Base-by-base conservation (phyloP, 2,113 vertebrate genomes). In the Oryzias melastigma region DNA sequence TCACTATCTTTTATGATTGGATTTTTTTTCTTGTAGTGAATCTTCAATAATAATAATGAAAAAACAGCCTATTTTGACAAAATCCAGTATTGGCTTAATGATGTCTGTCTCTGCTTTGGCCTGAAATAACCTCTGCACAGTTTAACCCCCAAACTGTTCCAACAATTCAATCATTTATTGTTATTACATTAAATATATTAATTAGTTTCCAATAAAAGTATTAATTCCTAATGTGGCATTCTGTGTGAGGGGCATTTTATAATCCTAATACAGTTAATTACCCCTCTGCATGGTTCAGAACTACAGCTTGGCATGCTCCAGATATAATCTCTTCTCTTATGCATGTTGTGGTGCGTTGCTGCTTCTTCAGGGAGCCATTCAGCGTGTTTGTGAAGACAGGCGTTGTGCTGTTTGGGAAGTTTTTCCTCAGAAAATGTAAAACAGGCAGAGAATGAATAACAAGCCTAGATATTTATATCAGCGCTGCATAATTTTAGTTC, bases 401-500 rank as follows among this genome's bases (percentile, higher is more conserved):
- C 76, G 18, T 29, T 5, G 12, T 51, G 17, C 57, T 10, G 15
- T 58, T 51, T 53, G n/a, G 42, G 52, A 80, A 65, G 65, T 69
- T 76, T 73, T 72, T 78, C 47, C 55, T 63, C 52, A 52, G 68
- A 50, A 78, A 83, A 80, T 86, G 82, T 68, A 71, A 84, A 82
- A 62, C 58, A 70, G 65, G 71, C 72, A 62, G 78, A 65, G 25
- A 62, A 54, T 1, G 29, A 72, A 85, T 78, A 88, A 88, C 76
- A 84, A 75, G 74, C 55, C 14, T 19, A 22, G 74, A 73, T 89
- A 86, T 89, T 89, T 89, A 83, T 88, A 88, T 80, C 86, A 80
- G 58, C 13, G 49, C 75, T 70, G 80, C 70, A 77, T 82, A 80
- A 82, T 75, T 82, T 73, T 61, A 70, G 68, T 42, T 24, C 56